Percentiles rank a stretch among this genome's conserved stretches.
Evolutionary conservation across 2,888 invertebrate genomes (phyloP).

Genomic region (Leucania comma): DNA sequence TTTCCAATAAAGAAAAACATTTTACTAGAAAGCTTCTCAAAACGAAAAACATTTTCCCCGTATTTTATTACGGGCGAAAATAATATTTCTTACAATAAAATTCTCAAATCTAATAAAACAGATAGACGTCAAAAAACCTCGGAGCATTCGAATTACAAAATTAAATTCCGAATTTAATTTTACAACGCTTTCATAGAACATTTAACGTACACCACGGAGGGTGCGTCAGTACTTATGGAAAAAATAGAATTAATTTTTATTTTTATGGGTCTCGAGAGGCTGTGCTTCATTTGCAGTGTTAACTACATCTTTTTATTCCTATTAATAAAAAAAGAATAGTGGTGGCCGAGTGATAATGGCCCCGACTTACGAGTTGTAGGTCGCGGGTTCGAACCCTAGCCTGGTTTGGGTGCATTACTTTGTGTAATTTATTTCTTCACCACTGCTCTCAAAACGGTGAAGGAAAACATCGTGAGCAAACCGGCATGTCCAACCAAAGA

Average conservation of each 20-base stretch:
- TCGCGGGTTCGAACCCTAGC: no score
- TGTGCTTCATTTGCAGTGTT: constrained; percentile 50
- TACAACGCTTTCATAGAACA: constrained; percentile 77
- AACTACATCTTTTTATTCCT: constrained; percentile 34
- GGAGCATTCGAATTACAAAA: constrained; percentile 80
- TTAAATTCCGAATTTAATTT: constrained; percentile 84
- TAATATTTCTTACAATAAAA: constrained; percentile 49
- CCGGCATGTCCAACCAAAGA: no score
- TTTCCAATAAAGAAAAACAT: constrained; percentile 19
- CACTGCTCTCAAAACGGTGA: no score
- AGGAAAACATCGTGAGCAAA: no score
- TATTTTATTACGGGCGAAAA: constrained; percentile 52
- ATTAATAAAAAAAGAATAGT: constrained; percentile 26
- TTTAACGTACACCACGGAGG: constrained; percentile 73
- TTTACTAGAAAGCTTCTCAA: constrained; percentile 1
- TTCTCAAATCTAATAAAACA: constrained; percentile 52
- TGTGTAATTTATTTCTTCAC: no score
- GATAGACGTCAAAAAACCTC: constrained; percentile 58
- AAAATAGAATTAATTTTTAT: constrained; percentile 54
- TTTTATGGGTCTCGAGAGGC: constrained; percentile 42
- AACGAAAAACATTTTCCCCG: constrained; percentile 30
- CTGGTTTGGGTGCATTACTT: no score
- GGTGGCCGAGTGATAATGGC: no score
- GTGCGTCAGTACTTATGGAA: constrained; percentile 54
- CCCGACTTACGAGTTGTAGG: no score